These are phyloP conservation scores for Caloenas nicobarica DNA, from an alignment of 2,113 vertebrate species.

Conservation along the genomic window DNA sequence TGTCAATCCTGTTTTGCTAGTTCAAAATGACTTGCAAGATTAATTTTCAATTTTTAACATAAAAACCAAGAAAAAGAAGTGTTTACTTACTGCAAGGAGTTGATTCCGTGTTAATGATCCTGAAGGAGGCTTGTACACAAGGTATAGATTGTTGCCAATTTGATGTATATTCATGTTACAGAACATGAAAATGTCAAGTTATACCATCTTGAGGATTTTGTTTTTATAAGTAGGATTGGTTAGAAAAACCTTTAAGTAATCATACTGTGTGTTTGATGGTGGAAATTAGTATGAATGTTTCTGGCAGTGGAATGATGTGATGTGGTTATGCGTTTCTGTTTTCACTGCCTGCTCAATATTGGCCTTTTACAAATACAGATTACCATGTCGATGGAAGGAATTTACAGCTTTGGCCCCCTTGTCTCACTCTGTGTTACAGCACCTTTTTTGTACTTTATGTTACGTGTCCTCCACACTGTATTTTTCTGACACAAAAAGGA, in stretches of 20 bases:
- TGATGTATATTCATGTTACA: not conserved
- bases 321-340: constrained; percentile 55
- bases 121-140: constrained; percentile 31
- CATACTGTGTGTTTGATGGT: constrained; percentile 46
- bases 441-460: constrained; percentile 38
- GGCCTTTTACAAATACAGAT: constrained; percentile 52
- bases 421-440: constrained; percentile 12
- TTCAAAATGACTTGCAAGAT: constrained; percentile 59
- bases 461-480: constrained; percentile 23
- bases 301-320: constrained; percentile 47
- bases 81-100: constrained; percentile 51
- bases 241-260: constrained; percentile 57
- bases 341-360: constrained; percentile 42
- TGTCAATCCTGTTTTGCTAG: constrained; percentile 62
- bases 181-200: constrained; percentile 55
- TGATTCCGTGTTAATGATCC: constrained; percentile 57
- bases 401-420: constrained; percentile 46
- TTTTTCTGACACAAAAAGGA: constrained; percentile 62
- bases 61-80: constrained; percentile 56
- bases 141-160: constrained; percentile 59
- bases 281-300: constrained; percentile 60
- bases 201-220: constrained; percentile 36
- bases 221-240: constrained; percentile 34
- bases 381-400: constrained; percentile 57
- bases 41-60: constrained; percentile 68